These are phyloP conservation scores for Liopterus haemorrhoidalis DNA, from an alignment of 2,888 invertebrate genomes.

Conservation along the genomic window DNA sequence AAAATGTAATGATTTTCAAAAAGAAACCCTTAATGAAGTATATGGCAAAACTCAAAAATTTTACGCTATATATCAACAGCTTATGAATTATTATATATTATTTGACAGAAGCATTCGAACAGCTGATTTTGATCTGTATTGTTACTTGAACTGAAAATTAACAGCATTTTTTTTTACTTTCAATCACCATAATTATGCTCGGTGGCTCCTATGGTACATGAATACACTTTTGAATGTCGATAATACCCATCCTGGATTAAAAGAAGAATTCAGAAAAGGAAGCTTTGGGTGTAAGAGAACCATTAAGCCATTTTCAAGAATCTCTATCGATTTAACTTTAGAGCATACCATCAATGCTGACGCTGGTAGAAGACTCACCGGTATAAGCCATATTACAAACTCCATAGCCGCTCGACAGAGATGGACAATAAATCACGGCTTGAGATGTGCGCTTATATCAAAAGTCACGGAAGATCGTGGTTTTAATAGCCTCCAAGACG, in stretches of 20 bases:
- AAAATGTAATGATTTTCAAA: constrained; percentile 25
- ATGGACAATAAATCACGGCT: constrained; percentile 32
- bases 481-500: constrained; percentile 26
- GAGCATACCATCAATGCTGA: constrained; percentile 29
- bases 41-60: constrained; percentile 26
- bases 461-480: constrained; percentile 25
- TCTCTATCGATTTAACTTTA: constrained; percentile 27
- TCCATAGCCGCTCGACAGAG: constrained; percentile 35
- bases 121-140: constrained; percentile 24
- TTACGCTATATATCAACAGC: constrained; percentile 1
- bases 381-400: constrained; percentile 29
- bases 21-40: constrained; percentile 22
- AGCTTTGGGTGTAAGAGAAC: constrained; percentile 28
- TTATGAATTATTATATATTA: constrained; percentile 6
- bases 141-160: constrained; percentile 18
- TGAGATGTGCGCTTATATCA: constrained; percentile 28
- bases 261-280: constrained; percentile 23
- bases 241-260: constrained; percentile 31
- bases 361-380: constrained; percentile 30
- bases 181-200: constrained; percentile 9
- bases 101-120: constrained; percentile 6
- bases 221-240: background rate
- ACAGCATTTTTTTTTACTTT: constrained; percentile 17
- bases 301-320: constrained; percentile 30
- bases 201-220: background rate